Percentiles rank a stretch among this genome's conserved stretches.
Conservation (phyloP, 64 coral and sea anemone species). For the Dendronephthya gigantea region DNA sequence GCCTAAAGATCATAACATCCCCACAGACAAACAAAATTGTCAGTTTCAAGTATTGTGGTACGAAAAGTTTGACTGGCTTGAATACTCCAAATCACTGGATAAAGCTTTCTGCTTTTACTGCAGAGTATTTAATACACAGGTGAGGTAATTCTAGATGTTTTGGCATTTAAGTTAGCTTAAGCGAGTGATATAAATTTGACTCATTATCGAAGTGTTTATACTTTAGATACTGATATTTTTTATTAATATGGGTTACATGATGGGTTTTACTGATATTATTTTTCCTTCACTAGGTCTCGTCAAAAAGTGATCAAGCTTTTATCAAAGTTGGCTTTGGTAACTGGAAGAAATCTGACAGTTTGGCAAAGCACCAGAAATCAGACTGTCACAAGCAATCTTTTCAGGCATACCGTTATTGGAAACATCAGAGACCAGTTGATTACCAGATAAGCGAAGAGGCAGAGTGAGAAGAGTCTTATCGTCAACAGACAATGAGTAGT, state of each 20-base stretch:
- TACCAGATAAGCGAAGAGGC: conserved; percentile 3
- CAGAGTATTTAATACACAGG: neutral
- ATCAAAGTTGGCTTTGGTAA: conserved; percentile 10
- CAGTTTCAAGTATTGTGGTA: neutral
- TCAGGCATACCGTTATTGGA: conserved; percentile 4
- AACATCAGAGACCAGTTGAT: neutral
- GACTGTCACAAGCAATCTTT: conserved; percentile 1
- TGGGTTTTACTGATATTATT: neutral
- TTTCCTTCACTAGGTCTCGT: neutral
- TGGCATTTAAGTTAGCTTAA: neutral
- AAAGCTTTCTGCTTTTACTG: conserved; percentile 6
- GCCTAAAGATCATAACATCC: neutral
- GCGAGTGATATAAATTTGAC: neutral
- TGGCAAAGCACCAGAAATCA: conserved; percentile 4
- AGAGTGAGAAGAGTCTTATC: neutral
- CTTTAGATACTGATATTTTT: no score
- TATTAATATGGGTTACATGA: neutral
- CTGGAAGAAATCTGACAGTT: neutral
- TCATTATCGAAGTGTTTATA: no score
- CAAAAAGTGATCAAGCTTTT: neutral
- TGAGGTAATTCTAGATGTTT: neutral
- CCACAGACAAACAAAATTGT: neutral
- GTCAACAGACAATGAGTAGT: neutral
- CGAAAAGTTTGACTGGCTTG: neutral
- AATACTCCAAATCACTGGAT: neutral